phyloP scores from a whole-genome alignment of 2,113 vertebrate genomes.

The Sakesphorus luctuosus region DNA sequence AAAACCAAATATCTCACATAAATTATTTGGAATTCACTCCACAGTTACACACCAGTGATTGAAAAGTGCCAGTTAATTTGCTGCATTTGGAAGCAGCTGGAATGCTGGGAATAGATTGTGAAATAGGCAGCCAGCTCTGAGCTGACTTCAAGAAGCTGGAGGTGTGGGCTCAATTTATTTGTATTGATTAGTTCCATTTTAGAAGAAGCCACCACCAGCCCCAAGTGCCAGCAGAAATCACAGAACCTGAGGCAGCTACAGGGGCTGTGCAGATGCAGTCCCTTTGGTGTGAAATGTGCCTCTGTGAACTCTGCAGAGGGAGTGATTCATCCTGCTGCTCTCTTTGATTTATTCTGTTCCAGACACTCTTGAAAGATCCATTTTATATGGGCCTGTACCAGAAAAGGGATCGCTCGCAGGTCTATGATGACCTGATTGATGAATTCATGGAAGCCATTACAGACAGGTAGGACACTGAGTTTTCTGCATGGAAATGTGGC shows the following conservation, averaged over 20 bases:
- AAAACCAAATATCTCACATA: background rate
- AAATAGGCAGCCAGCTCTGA: background rate
- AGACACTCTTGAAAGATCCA: conserved; percentile 90
- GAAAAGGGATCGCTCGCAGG: conserved; percentile 88
- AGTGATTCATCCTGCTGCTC: background rate
- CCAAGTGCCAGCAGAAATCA: background rate
- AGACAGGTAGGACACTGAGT: conserved; percentile 77
- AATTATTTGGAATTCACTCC: background rate
- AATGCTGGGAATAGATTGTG: background rate
- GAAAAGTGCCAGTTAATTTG: background rate
- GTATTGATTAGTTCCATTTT: background rate
- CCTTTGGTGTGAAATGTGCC: background rate
- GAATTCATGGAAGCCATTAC: conserved; percentile 98
- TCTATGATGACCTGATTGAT: conserved; percentile 94
- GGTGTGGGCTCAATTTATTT: background rate
- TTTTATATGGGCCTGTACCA: conserved; percentile 98
- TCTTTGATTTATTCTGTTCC: background rate
- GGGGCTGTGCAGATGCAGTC: background rate
- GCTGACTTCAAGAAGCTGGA: background rate
- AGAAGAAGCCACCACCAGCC: background rate
- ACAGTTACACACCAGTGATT: accelerated
- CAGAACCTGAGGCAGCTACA: accelerated
- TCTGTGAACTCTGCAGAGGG: background rate
- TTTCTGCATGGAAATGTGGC: background rate
- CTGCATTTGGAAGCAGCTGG: background rate